Percentiles rank a stretch among this genome's conserved stretches.
phyloP scores from a whole-genome alignment of 2,888 invertebrate genomes.

The Lysandra bellargus region DNA sequence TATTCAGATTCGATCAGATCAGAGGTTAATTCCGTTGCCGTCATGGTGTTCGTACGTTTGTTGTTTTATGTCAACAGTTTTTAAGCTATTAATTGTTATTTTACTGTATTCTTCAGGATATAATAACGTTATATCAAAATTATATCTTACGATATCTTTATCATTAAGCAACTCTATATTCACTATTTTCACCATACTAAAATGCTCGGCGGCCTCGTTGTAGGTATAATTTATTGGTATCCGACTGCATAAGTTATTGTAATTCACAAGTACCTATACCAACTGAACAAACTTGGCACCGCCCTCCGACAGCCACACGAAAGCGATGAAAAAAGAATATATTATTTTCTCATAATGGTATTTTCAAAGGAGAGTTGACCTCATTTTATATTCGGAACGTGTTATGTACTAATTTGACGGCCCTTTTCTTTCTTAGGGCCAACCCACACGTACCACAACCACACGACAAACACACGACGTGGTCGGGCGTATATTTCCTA shows the following conservation, averaged over 20 bases:
- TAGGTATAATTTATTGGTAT: constrained; percentile 36
- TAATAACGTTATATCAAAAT: background rate
- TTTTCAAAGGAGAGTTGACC: constrained; percentile 75
- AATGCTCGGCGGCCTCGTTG: constrained; percentile 21
- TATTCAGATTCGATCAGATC: constrained; percentile 9
- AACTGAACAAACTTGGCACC: constrained; percentile 74
- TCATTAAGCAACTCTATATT: background rate
- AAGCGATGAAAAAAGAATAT: constrained; percentile 75
- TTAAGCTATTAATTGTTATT: background rate
- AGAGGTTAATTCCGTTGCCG: background rate
- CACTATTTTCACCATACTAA: background rate
- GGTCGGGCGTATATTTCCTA: too few relatives aligned
- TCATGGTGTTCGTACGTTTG: background rate
- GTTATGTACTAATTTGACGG: constrained; percentile 78
- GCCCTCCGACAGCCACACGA: constrained; percentile 68
- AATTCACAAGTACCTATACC: constrained; percentile 52
- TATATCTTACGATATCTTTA: background rate
- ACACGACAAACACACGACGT: too few relatives aligned
- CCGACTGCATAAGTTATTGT: constrained; percentile 39
- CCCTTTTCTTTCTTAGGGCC: constrained; percentile 63
- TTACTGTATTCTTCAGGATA: background rate
- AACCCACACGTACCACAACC: too few relatives aligned
- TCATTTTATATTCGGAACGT: constrained; percentile 76
- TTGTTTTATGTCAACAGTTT: background rate
- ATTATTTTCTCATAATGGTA: constrained; percentile 75